Evolutionary conservation across 2,888 invertebrate species (phyloP), one percentile per base, ranked within the genome.

Genomic region (Melinaea menophilus): DNA sequence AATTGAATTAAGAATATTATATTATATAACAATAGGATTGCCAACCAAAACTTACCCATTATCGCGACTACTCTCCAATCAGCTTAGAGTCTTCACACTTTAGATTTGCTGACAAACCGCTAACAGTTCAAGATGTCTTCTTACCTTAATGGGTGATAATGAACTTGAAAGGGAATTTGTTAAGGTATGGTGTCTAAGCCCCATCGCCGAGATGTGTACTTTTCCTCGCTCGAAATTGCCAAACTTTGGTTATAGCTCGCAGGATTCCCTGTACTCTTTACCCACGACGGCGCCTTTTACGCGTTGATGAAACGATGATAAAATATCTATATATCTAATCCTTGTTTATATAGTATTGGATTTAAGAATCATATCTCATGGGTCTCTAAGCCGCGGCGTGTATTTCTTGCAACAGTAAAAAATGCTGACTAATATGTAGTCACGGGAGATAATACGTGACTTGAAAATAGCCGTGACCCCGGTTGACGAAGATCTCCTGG

Each of bases 371-470:
- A 48, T 48, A n/a, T 55, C 37, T 12, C 11, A 22, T 22, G 22
- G 1, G 22, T 22, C 45, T 22, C 51, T 47, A 22, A 54, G 51
- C 9, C 13, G n/a, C 55, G 68, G 71, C 31, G 35, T 64, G 12
- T 72, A 72, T 51, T 71, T 72, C 31, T 62, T 72, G 2, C 31
- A 72, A 61, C 65, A 69, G 31, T 47, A 56, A 56, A 66, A 72
- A 55, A 46, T 54, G 4, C 31, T 13, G 13, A 64, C 65, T 2
- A 31, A 62, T 5, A 45, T 71, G 55, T 64, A 69, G 45, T 67
- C 69, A 9, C 65, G 68, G 33, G 57, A 69, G 55, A 64, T 70
- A 34, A 46, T 70, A 4, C 55, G 54, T 9, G 71, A 71, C 35
- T 57, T 71, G 58, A 71, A 69, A 48, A 54, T 55, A n/a, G 66